Base-by-base conservation (phyloP, 1,140 invertebrate species). In the Drosophila azteca region DNA sequence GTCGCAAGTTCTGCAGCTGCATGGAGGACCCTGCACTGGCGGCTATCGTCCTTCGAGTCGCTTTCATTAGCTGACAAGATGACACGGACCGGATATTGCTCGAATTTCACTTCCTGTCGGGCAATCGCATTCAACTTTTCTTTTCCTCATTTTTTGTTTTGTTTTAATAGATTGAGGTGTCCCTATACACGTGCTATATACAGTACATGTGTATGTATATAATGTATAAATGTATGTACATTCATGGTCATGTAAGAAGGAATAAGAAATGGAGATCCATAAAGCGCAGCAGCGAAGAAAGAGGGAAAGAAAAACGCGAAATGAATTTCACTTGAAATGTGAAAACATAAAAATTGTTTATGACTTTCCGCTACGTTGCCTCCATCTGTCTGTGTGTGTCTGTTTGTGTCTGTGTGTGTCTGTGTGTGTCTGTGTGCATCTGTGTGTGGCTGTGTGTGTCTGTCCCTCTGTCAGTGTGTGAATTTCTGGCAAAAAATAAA, bases 311-410 rank as follows among this genome's bases (percentile, higher is more conserved):
- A 82, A 78, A 82, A 87, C 82, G 83, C 82, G 82, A 87, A 87
- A 87, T 87, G 83, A 87, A 87, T 87, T 87, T 87, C 82, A 87
- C 82, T 87, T 88, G 82, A 87, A 87, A 87, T 87, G 82, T 87
- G 82, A 87, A 87, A 88, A 87, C 82, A 87, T 87, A 87, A 87
- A 87, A 87, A 87, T 87, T 87, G 83, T 87, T 87, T 87, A 87
- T 87, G 82, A 88, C 83, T 87, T 87, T 87, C 82, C 82, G 83
- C 75, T 79, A 87, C 83, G 75, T 71, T 87, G 79, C 81, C 70
- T 70, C 69, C 80, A 77, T 64, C 39, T 63, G 62, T 61, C 64
- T 61, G 55, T 65, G 53, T 54, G 63, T 53, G 55, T 68, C 51
- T 49, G 15, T 20, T 20, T 49, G 15, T 20, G 0, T 20, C 17